These are phyloP conservation scores for Portevinia maculata DNA, from an alignment of 2,888 invertebrate species.

Conservation along the genomic window DNA sequence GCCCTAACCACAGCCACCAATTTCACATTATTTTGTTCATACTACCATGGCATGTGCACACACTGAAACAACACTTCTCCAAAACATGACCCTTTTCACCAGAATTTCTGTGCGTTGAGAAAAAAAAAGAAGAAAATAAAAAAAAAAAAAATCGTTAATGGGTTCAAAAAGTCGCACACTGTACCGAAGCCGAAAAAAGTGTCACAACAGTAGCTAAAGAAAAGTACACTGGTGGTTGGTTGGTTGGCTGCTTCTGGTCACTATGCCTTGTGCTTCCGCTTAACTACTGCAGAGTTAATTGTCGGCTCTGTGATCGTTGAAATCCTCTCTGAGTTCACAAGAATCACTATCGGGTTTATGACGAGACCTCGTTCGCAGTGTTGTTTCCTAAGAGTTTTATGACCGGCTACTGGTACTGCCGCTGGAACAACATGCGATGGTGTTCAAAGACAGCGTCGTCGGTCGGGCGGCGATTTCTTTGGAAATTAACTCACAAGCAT, in stretches of 20 bases:
- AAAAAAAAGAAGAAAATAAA: constrained; percentile 7
- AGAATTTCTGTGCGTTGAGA: constrained; percentile 43
- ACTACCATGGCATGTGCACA: constrained; percentile 20
- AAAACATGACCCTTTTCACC: constrained; percentile 70
- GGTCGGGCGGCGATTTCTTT: constrained; percentile 54
- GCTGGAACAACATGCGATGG: constrained; percentile 35
- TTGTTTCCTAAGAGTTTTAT: constrained; percentile 62
- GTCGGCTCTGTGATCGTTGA: constrained; percentile 45
- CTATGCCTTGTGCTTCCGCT: constrained; percentile 5
- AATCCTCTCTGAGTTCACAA: constrained; percentile 52
- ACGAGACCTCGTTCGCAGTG: constrained; percentile 48
- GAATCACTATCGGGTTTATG: constrained; percentile 58
- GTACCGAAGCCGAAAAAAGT: constrained; percentile 52
- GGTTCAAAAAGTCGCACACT: constrained; percentile 70
- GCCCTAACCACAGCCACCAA: constrained; percentile 58
- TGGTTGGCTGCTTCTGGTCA: constrained; percentile 48
- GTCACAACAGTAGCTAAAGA: constrained; percentile 74
- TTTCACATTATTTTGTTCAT: constrained; percentile 26
- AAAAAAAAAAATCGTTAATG: constrained; percentile 46
- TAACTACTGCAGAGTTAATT: constrained; percentile 44
- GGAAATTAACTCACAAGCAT: constrained; percentile 54
- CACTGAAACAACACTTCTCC: constrained; percentile 54
- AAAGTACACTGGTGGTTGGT: constrained; percentile 50
- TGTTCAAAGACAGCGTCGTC: constrained; percentile 31
- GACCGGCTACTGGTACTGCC: constrained; percentile 43